Conservation (phyloP, 2,797 vertebrate genomes). For the Falco columbarius region DNA sequence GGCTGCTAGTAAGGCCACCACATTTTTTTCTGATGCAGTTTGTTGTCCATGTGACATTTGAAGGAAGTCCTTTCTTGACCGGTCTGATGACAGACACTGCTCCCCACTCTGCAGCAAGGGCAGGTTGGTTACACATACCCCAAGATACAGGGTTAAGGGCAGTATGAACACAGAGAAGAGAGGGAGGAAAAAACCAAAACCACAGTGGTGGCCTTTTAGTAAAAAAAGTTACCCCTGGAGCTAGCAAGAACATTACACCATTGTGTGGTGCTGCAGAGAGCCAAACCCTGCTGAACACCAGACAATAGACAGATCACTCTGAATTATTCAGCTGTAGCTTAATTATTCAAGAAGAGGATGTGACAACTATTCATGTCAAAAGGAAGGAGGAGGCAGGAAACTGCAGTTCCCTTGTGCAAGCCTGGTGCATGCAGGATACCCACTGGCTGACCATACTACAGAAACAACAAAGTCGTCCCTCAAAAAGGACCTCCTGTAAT, state of each 20-base stretch:
- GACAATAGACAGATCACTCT: background rate
- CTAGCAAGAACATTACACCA: background rate
- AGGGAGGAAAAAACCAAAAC: background rate
- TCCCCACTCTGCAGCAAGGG: background rate
- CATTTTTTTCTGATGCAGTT: background rate
- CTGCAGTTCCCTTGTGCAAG: background rate
- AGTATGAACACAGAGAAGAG: background rate
- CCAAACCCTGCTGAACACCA: background rate
- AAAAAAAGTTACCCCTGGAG: background rate
- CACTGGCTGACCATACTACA: background rate
- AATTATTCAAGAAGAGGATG: background rate
- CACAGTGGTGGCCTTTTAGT: background rate
- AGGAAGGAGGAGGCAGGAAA: background rate
- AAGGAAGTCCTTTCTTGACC: background rate
- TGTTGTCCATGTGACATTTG: background rate
- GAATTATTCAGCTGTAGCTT: constrained; percentile 9
- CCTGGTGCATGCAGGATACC: background rate
- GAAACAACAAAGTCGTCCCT: background rate
- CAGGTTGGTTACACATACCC: background rate
- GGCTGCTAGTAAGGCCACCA: background rate
- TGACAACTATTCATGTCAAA: background rate
- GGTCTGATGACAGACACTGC: background rate
- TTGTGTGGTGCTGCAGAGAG: background rate
- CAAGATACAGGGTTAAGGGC: background rate
- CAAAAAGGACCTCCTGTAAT: background rate